Base-by-base conservation (phyloP, 2,888 invertebrate species). In the Drosophila nr. perissopoda region DNA sequence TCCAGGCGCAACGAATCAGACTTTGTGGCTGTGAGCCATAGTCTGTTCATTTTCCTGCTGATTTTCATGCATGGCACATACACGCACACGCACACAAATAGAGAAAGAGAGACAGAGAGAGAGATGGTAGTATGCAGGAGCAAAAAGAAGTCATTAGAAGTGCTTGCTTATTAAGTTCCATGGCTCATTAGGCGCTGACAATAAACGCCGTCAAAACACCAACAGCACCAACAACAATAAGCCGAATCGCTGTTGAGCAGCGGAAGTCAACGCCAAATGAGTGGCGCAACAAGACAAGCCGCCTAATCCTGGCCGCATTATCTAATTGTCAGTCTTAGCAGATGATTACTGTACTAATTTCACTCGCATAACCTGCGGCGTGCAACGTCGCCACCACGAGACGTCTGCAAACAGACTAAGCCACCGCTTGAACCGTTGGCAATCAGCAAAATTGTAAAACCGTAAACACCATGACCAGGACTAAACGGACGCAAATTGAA, bases 91-190 rank as follows among this genome's bases (percentile, higher is more conserved):
- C 29, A 46, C 25, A 33, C 31, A 29, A 7, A 36, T 6, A 16
- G 38, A 36, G 25, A 18, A 13, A 11, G 21, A n/a, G 51, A 36
- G 46, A 25, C n/a, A 18, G 27, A 36, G 49, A 18, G 54, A 11
- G 11, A 36, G 27, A 21, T 6, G 27, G 27, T 10, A 16, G 21
- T 8, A 18, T 25, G 25, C 18, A n/a, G 49, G 29, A 27, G 48
- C 60, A 56, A 77, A 70, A 81, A 74, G 80, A 84, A 85, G 85
- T 82, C 89, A 85, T 85, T 85, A 84, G 88, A 85, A 85, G 88
- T 82, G 88, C 88, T 85, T 85, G 89, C 85, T 85, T 85, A 85
- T 85, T 85, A 85, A 89, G 85, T 89, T 89, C 85, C 85, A 85
- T 89, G 85, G 85, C 89, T 85, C 85, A 85, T 85, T 85, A 89